Evolutionary conservation across 1,140 invertebrate genomes (phyloP), one percentile per base, ranked within the genome.

Genomic region (Plectrocnemia conspersa): DNA sequence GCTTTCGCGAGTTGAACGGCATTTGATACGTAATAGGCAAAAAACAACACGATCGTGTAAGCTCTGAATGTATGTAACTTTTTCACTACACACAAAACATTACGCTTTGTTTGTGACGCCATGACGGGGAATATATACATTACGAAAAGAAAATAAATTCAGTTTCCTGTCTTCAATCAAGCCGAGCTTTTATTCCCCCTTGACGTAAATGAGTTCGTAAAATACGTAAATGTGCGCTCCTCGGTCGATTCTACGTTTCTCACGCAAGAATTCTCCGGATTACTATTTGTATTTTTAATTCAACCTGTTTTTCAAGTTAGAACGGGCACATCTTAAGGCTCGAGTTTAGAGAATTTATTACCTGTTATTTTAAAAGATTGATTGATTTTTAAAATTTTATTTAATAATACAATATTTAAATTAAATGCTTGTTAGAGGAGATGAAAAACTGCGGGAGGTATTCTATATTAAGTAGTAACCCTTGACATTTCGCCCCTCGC

Each of bases 81-180:
- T 40, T 40, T 4, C 36, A 40, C 9, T 16, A 16, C 15, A 18
- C 5, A 40, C 5, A 40, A 3, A 16, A 40, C n/a, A n/a, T n/a
- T n/a, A n/a, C n/a, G n/a, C n/a, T n/a, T n/a, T n/a, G n/a, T n/a
- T n/a, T n/a, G 5, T 19, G 9, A 18, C 42, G 21, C 33, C 47
- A 25, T 10, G 35, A 1, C 25, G 13, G 19, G n/a, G n/a, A n/a
- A n/a, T n/a, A n/a, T n/a, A n/a, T n/a, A 25, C 47, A 50, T 50
- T 50, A 50, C 40, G 47, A 50, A 50, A 50, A 50, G 47, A 50
- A 50, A 50, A 50, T 50, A 36, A 50, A 50, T 50, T 50, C 19
- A 50, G 47, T 50, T 50, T 50, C 32, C 47, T 35, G 47, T 50
- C 47, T 50, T 50, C 29, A 50, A 50, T 50, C 47, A 50, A 50